These are phyloP conservation scores for Scolopax rusticola DNA, from an alignment of 2,797 vertebrate genomes.

Conservation along the genomic window DNA sequence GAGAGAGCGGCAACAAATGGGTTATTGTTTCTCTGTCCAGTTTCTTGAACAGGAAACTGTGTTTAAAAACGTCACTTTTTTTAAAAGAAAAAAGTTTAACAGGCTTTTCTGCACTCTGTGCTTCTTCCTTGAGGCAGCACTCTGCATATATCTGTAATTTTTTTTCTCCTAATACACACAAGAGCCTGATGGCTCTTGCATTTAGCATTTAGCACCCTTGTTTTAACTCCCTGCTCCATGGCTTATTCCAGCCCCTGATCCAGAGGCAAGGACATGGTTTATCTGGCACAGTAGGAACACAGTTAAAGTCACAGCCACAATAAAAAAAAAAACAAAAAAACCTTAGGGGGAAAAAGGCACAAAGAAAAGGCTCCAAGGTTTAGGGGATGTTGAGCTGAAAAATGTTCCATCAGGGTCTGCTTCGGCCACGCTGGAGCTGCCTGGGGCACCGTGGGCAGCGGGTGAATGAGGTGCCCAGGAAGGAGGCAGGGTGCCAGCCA, in stretches of 20 bases:
- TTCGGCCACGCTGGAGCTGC: background rate
- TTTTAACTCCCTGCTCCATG: background rate
- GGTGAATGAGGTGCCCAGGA: slow-evolving; percentile 55
- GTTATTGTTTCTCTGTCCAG: slow-evolving; percentile 36
- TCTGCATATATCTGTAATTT: background rate
- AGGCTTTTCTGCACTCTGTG: background rate
- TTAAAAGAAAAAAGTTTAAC: background rate
- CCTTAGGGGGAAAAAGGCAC: background rate
- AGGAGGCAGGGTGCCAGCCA: slow-evolving; percentile 38
- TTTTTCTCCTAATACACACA: background rate
- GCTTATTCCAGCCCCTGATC: background rate
- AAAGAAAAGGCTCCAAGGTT: slow-evolving; percentile 45
- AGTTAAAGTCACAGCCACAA: slow-evolving; percentile 2
- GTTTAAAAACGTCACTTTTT: background rate
- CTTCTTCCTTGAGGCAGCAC: background rate
- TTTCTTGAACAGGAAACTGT: slow-evolving; percentile 32
- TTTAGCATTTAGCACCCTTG: background rate
- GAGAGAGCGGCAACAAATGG: background rate
- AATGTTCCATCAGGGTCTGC: slow-evolving; percentile 12
- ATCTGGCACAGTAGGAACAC: rapidly evolving
- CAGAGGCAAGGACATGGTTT: background rate
- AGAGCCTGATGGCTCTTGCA: background rate
- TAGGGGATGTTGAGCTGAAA: slow-evolving; percentile 28
- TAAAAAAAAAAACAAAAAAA: background rate
- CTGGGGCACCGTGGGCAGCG: background rate